phyloP scores from a whole-genome alignment of 30 jellyfish, hydroid and myxozoan genomes.

The Aurelia sp. region DNA sequence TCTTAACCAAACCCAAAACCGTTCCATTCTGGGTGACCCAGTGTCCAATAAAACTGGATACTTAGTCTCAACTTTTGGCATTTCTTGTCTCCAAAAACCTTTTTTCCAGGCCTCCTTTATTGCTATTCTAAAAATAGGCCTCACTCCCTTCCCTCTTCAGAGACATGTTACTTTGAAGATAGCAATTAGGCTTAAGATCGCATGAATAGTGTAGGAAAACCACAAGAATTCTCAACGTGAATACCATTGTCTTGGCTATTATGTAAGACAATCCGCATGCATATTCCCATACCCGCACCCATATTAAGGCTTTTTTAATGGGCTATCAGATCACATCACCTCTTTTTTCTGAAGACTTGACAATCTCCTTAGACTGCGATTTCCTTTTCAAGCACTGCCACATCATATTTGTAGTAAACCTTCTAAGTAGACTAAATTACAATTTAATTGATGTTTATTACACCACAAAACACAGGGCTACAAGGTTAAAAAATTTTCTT shows the following conservation, averaged over 20 bases:
- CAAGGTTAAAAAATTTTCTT: not conserved
- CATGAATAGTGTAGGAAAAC: not conserved
- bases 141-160: no score
- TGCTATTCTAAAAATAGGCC: no score
- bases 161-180: no score
- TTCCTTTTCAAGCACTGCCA: constrained; percentile 54
- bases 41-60: no score
- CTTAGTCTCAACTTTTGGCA: no score
- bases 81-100: no score
- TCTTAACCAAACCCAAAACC: no score
- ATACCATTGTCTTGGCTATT: not conserved
- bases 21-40: no score
- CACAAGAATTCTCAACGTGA: not conserved
- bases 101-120: no score
- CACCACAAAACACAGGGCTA: constrained; percentile 33
- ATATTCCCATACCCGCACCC: constrained; percentile 18
- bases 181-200: not conserved
- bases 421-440: constrained; percentile 39
- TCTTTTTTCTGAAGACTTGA: constrained; percentile 58
- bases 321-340: constrained; percentile 49
- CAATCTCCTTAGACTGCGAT: constrained; percentile 71
- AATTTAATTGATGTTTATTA: constrained; percentile 41
- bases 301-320: not conserved
- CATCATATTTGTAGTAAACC: constrained; percentile 46
- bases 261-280: not conserved